Evolutionary conservation across 1,140 invertebrate species (phyloP), one percentile per base, ranked within the genome.

Genomic region (Lepidotrigona ventralis): DNA sequence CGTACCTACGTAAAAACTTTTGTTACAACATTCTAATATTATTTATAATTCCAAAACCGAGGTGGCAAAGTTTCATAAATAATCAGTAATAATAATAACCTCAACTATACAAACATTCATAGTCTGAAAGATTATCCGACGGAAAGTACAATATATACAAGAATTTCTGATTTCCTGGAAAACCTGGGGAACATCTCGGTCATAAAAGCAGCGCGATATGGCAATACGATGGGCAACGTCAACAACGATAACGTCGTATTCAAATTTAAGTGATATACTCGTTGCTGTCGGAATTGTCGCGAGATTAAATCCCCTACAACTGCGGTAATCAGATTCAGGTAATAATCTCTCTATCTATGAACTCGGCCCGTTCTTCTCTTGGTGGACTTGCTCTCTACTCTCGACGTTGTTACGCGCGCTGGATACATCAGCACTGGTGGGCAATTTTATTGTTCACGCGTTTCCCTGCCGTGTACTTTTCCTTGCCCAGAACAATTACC

Each of bases 291-390:
- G 85, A 86, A 89, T 88, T 79, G 86, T 81, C 68, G 66, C 63
- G 86, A 86, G 87, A 88, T 88, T 89, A 86, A 89, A 89, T 89
- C 84, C 86, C 72, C 69, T 79, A 79, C 81, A 84, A 88, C 74
- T 83, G 73, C 46, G 70, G 84, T 88, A 89, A 89, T 89, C 87
- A 88, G 86, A 89, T 89, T 79, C 81, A 79, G 79, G 85, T 89
- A 88, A 88, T 88, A 89, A 89, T 88, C 88, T 85, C 80, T 86
- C 86, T 88, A 87, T 86, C 82, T 86, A 81, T 86, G 78, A 88
- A 79, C 83, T 68, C 80, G 9, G 29, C 19, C 29, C 51, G 15
- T 63, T 46, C 33, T 60, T 26, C 5, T 11, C 66, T 39, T 58
- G 66, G 39, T 58, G 68, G 70, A 58, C 56, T 73, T n/a, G 9